Evolutionary conservation across 1,140 invertebrate species (phyloP).

Genomic region (Drosophila santomea): DNA sequence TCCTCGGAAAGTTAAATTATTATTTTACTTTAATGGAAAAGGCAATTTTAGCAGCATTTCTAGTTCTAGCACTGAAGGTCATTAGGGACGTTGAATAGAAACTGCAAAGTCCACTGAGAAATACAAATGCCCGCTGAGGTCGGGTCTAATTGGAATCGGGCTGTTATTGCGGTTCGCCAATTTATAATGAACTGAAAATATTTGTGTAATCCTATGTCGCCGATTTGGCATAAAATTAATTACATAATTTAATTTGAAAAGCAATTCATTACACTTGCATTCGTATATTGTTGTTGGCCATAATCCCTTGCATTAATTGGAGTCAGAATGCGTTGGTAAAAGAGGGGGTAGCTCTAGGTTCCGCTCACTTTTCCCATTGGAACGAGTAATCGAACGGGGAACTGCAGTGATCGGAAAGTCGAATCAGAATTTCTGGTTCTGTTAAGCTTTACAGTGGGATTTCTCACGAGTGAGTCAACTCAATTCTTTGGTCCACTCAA

Average conservation of each 20-base stretch:
- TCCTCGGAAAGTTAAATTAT: too few species aligned
- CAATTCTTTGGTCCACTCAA: not conserved
- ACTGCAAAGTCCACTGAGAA: not conserved
- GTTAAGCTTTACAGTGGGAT: constrained; percentile 2
- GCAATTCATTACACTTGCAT: constrained; percentile 33
- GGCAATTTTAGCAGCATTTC: not conserved
- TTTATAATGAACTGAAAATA: constrained; percentile 51
- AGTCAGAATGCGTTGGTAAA: not conserved
- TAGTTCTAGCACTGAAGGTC: constrained; percentile 24
- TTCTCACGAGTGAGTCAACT: not conserved
- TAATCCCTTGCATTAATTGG: constrained; percentile 52
- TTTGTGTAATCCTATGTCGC: constrained; percentile 42
- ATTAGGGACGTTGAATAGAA: constrained; percentile 4
- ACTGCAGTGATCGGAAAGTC: constrained; percentile 12
- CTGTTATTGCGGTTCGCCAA: constrained; percentile 8
- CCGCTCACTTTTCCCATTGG: not conserved
- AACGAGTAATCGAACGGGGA: not conserved
- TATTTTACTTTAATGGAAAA: not conserved
- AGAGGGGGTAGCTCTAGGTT: not conserved
- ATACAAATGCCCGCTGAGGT: not conserved
- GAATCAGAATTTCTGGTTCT: constrained; percentile 3
- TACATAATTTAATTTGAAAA: constrained; percentile 49
- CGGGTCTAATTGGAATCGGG: constrained; percentile 26
- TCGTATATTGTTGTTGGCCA: not conserved
- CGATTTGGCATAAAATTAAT: constrained; percentile 39